Base-by-base conservation (phyloP, 1,140 invertebrate species). In the Leptoteleia sp. region DNA sequence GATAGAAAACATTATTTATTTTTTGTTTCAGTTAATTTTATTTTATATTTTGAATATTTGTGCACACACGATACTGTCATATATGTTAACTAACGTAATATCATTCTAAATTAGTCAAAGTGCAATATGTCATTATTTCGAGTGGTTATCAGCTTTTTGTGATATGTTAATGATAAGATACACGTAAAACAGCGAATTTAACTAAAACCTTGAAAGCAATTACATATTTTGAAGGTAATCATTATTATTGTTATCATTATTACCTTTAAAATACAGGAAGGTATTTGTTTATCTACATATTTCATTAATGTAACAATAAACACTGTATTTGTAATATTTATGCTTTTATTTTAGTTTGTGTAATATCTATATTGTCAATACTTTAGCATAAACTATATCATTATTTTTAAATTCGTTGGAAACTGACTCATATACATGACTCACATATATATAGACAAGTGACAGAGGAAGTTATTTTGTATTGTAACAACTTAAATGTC, bases 71-170 rank as follows among this genome's bases (percentile, higher is more conserved):
- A 2, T 16, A 19, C 42, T 68, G 64, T 37, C 64, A 68, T n/a
- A 6, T 9, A 17, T 15, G 52, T 40, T 16, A 48, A 40, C 13
- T n/a, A 35, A 11, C 15, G 8, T 3, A 47, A 47, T 45, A 37
- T n/a, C 13, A 6, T 9, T 1, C 12, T 35, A 54, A 67, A 17
- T 43, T 8, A 33, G 7, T 33, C 33, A 54, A 55, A 47, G 25
- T 55, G 12, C 64, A 67, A 67, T 67, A 67, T 67, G 64, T 57
- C 64, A 57, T 68, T 48, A 40, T 15, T 37, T 19, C n/a, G 13
- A 57, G 25, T 48, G 52, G 64, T 68, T 68, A 68, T 68, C 64
- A 68, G 50, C 64, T 57, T 7, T 70, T 70, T 50, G 54, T 70
- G 54, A 70, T 70, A 70, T 68, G 52, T 68, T 57, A 57, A 48